These are phyloP conservation scores for Sinonovacula constricta DNA, from an alignment of 1,140 invertebrate genomes.

Conservation along the genomic window DNA sequence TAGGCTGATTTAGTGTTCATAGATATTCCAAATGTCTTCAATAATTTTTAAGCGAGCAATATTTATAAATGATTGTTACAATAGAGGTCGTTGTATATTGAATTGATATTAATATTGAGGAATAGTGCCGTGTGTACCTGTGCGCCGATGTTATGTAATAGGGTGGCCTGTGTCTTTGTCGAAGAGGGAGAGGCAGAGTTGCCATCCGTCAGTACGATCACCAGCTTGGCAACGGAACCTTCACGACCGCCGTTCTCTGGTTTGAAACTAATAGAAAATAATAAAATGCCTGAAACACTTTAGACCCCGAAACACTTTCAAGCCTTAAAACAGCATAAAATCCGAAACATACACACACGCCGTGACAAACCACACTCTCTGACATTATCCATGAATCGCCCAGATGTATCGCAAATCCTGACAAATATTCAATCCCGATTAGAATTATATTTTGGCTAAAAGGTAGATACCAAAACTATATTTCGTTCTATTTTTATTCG, in stretches of 20 bases:
- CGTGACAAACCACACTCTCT: no score
- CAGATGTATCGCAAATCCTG: no score
- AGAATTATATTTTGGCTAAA: no score
- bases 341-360: no score
- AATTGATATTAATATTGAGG: background rate
- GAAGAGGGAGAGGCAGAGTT: constrained; percentile 12
- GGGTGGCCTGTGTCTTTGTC: constrained; percentile 7
- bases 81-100: background rate
- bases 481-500: no score
- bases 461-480: no score
- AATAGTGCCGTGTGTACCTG: constrained; percentile 11
- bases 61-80: background rate
- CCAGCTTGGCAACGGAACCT: constrained; percentile 16
- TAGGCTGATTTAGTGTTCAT: background rate
- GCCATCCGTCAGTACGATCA: constrained; percentile 47
- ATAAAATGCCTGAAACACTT: no score
- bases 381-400: no score
- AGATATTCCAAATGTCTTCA: background rate
- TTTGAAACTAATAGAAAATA: constrained; percentile 14
- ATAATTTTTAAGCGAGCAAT: background rate
- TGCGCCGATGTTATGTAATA: constrained; percentile 14
- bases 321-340: no score
- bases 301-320: no score
- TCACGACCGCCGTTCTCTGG: constrained; percentile 35
- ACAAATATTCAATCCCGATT: no score